phyloP scores from a whole-genome alignment of 1,140 invertebrate genomes.

The Vanessa atalanta region DNA sequence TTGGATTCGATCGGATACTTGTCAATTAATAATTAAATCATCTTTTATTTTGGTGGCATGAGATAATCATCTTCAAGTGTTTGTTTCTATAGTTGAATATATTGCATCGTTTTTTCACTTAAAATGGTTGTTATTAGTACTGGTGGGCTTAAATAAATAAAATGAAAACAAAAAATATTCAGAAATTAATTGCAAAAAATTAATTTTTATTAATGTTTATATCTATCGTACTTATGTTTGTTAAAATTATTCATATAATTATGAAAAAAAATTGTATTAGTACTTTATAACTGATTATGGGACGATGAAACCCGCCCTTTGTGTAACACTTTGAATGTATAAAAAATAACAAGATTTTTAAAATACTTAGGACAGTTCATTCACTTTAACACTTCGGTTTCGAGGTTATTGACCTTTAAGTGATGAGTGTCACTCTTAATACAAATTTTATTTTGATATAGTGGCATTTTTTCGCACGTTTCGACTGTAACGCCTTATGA shows the following conservation, averaged over 20 bases:
- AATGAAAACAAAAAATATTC: no score
- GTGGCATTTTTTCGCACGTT: slow-evolving; percentile 45
- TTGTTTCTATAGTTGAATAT: no score
- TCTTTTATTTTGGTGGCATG: no score
- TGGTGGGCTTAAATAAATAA: no score
- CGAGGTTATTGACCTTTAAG: slow-evolving; percentile 53
- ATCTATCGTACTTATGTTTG: background rate
- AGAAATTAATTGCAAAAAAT: background rate
- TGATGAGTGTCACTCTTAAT: slow-evolving; percentile 57
- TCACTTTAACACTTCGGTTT: slow-evolving; percentile 28
- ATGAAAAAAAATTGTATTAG: background rate
- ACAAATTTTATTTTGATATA: slow-evolving; percentile 56
- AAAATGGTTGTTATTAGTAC: no score
- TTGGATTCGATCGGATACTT: no score
- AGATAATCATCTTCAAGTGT: no score
- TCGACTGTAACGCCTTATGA: slow-evolving; percentile 30
- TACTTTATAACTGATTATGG: background rate
- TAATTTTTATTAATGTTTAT: background rate
- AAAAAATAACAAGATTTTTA: slow-evolving; percentile 22
- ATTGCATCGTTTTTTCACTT: no score
- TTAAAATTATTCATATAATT: background rate
- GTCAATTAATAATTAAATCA: no score
- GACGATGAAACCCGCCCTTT: background rate
- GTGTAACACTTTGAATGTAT: slow-evolving; percentile 7
- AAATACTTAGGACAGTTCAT: slow-evolving; percentile 24